A percentile compares a stretch with the other conserved stretches of the same genome.
phyloP scores from a whole-genome alignment of 2,113 vertebrate species.

The Cercopithecus mona region DNA sequence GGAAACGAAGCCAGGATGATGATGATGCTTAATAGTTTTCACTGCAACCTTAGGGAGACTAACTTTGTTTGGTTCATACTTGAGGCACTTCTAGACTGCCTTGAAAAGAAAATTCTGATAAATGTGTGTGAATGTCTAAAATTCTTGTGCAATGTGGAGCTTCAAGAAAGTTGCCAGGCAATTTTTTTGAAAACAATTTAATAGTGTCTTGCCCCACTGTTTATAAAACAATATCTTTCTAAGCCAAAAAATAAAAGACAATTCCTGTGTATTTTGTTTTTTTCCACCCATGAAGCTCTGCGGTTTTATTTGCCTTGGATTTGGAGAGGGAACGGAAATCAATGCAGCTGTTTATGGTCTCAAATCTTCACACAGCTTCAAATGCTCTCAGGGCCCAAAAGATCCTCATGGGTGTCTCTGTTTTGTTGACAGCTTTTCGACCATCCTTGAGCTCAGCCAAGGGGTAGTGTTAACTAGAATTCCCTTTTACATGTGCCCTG shows the following conservation, averaged over 20 bases:
- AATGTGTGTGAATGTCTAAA: conserved; percentile 50
- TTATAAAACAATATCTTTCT: conserved; percentile 59
- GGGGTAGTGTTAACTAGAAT: conserved; percentile 26
- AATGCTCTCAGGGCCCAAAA: conserved; percentile 74
- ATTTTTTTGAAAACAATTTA: conserved; percentile 30
- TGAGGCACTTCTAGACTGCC: conserved; percentile 4
- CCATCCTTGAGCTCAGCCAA: conserved; percentile 44
- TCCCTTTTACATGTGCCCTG: background rate
- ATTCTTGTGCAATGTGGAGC: conserved; percentile 66
- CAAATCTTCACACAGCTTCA: conserved; percentile 47
- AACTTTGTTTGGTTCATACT: background rate
- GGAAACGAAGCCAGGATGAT: background rate
- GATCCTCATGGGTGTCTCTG: conserved; percentile 51
- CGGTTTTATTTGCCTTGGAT: conserved; percentile 69
- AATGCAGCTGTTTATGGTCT: conserved; percentile 74
- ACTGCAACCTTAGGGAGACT: background rate
- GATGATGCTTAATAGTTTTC: background rate
- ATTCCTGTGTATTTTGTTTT: conserved; percentile 61
- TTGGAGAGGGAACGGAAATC: conserved; percentile 63
- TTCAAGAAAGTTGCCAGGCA: conserved; percentile 58
- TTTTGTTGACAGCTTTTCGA: conserved; percentile 68
- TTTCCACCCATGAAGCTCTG: conserved; percentile 54
- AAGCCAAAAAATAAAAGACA: conserved; percentile 52
- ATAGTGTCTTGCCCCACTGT: conserved; percentile 61
- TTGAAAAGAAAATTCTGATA: conserved; percentile 19